Conservation (phyloP, 2,113 vertebrate genomes). For the Heterochromis multidens region DNA sequence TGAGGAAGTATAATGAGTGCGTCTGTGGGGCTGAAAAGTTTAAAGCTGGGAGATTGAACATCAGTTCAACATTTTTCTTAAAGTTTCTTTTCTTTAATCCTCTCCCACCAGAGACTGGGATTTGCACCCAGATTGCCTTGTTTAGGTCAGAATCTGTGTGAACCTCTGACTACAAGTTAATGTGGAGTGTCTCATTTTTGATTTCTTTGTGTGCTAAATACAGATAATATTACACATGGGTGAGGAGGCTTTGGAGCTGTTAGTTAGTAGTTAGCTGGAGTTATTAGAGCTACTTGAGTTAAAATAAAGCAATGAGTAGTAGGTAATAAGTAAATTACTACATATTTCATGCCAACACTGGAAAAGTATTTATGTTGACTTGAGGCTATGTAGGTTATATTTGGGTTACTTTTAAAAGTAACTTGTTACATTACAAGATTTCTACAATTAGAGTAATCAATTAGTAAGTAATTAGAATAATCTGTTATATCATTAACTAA, state of each 20-base stretch:
- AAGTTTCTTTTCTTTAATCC: not conserved
- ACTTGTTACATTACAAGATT: too few relatives aligned
- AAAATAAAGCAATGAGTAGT: not conserved
- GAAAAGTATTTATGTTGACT: not conserved
- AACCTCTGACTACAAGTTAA: not conserved
- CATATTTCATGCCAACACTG: not conserved
- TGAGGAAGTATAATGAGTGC: accelerated
- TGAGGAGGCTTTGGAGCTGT: not conserved
- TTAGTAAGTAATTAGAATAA: not conserved
- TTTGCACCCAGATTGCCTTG: not conserved
- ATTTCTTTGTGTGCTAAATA: not conserved
- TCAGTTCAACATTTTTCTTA: too few relatives aligned
- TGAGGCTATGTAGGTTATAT: not conserved
- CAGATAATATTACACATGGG: not conserved
- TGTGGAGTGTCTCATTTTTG: not conserved
- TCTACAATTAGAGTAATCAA: not conserved
- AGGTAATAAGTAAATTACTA: not conserved
- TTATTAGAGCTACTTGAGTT: not conserved
- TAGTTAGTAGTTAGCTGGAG: too few relatives aligned
- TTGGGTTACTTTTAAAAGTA: not conserved
- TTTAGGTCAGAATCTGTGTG: not conserved
- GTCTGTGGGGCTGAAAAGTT: accelerated
- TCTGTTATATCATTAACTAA: not conserved
- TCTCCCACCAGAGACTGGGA: not conserved
- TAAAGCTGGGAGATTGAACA: not conserved